Conservation (phyloP, 2,888 invertebrate genomes). For the Sphaerophoria taeniata region DNA sequence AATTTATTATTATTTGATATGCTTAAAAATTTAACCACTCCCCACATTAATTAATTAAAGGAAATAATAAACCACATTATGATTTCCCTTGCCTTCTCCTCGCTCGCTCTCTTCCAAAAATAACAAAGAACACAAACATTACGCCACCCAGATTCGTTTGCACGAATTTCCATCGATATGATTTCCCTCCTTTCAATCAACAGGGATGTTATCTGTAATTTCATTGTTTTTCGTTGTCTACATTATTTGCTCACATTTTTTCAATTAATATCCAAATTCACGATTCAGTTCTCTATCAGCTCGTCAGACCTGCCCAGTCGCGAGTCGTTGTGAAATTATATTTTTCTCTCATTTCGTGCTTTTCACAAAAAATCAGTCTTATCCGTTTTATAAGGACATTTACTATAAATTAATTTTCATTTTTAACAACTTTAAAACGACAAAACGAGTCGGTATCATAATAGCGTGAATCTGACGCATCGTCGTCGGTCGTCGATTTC, state of each 20-base stretch:
- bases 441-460: background rate
- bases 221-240: background rate
- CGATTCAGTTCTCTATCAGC: conserved; percentile 36
- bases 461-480: background rate
- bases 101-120: too few species aligned
- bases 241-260: conserved; percentile 14
- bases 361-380: background rate
- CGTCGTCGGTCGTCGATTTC: background rate
- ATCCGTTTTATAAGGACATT: background rate
- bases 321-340: background rate
- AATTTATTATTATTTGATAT: background rate
- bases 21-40: conserved; percentile 8
- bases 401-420: conserved; percentile 14
- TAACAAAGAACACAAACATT: background rate
- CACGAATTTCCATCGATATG: conserved; percentile 2
- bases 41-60: conserved; percentile 5
- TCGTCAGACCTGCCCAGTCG: background rate
- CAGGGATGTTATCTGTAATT: conserved; percentile 30
- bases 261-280: conserved; percentile 34
- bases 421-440: conserved; percentile 12
- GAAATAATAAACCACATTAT: background rate
- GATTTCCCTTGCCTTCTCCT: too few species aligned
- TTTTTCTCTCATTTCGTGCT: background rate
- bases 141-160: background rate
- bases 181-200: conserved; percentile 19